A percentile compares a stretch with the other conserved stretches of the same genome.
Conservation (phyloP, 2,797 vertebrate genomes). For the Urocyon cinereoargenteus region DNA sequence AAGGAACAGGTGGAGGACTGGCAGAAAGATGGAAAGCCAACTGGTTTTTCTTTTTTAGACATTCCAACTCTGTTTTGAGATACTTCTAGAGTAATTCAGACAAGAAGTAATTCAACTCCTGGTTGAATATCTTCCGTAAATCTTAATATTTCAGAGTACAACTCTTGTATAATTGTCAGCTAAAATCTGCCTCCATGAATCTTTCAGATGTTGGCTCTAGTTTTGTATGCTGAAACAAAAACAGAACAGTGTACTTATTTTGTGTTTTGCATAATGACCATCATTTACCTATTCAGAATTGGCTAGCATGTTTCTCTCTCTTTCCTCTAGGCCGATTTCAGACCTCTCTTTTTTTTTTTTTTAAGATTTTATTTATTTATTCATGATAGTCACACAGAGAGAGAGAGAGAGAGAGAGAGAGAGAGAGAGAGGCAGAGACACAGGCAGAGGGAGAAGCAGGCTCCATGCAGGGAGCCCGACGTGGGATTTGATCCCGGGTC, state of each 20-base stretch:
- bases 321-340: background rate
- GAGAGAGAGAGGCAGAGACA: too few relatives aligned
- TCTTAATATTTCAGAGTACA: slow-evolving; percentile 18
- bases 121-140: background rate
- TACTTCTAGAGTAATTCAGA: background rate
- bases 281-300: background rate
- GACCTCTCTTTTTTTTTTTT: background rate
- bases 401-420: too few relatives aligned
- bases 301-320: background rate
- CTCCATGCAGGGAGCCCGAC: too few relatives aligned
- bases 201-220: background rate
- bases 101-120: background rate
- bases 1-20: background rate
- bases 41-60: background rate
- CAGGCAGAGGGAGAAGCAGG: too few relatives aligned
- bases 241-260: background rate
- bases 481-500: too few relatives aligned
- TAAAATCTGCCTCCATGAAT: slow-evolving; percentile 26
- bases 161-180: background rate
- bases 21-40: background rate
- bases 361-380: too few relatives aligned
- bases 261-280: background rate
- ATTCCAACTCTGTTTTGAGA: background rate
- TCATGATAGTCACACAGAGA: too few relatives aligned
- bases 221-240: background rate